Conservation (phyloP, 1,140 invertebrate species). For the Bicyclus anynana region DNA sequence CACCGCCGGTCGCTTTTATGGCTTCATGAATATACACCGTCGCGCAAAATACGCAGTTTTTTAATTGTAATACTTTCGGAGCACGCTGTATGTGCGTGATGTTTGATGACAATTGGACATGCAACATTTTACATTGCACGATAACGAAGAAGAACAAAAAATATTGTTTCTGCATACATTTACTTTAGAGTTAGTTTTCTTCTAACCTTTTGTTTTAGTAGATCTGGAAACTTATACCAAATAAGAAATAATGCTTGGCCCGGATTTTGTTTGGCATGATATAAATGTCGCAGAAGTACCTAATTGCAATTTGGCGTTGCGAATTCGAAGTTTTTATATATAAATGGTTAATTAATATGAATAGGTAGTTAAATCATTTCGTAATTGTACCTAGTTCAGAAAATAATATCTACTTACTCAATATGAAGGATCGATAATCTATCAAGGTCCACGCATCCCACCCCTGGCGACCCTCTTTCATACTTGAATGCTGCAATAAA, state of each 20-base stretch:
- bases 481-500: constrained; percentile 39
- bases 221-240: too few species aligned
- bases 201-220: too few species aligned
- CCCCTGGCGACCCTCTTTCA: constrained; percentile 28
- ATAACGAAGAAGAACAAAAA: not conserved
- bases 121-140: not conserved
- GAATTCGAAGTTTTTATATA: too few species aligned
- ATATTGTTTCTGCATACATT: not conserved
- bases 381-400: too few species aligned
- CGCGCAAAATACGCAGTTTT: constrained; percentile 17
- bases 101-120: constrained; percentile 8
- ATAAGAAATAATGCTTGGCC: too few species aligned
- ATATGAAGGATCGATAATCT: constrained; percentile 26
- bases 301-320: too few species aligned
- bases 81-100: constrained; percentile 5
- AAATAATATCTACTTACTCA: not conserved
- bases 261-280: too few species aligned
- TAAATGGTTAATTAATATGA: too few species aligned
- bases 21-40: constrained; percentile 33
- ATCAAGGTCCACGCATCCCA: constrained; percentile 20
- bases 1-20: constrained; percentile 26
- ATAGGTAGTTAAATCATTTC: too few species aligned
- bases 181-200: too few species aligned
- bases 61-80: constrained; percentile 9
- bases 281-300: too few species aligned